Base-by-base conservation (phyloP, 2,113 vertebrate genomes). In the Ammodytes dubius region DNA sequence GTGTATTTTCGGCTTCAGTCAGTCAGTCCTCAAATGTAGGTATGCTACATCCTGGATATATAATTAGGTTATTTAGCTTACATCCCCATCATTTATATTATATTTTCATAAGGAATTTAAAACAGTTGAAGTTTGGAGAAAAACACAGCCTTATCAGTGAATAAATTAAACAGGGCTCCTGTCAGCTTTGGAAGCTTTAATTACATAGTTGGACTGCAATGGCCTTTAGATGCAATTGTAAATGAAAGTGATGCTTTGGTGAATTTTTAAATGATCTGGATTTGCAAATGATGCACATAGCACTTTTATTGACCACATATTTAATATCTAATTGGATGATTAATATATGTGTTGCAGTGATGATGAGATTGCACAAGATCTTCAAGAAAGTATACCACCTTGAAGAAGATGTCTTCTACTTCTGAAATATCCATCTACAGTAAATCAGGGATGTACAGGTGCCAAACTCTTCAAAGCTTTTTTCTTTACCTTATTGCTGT, bases 401-500 rank as follows among this genome's bases (percentile, higher is more conserved):
- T 10, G 6, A 3, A 46, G 39, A 77, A 45, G 35, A 52, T 64
- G 4, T 53, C 5, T 10, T 78, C 19, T 63, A 17, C 47, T 57
- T 60, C 39, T 46, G 12, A 49, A 60, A 77, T 56, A 78, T 68
- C 37, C 14, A 70, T 56, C 46, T 40, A 46, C 45, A 70, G 73
- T 79, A 79, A 15, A 86, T 81, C 19, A 75, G 37, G 50, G 74
- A 84, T 79, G 78, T 83, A 74, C 52, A 59, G 8, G 82, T 61
- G 57, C 69, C 19, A 50, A 13, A 45, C 56, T 47, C 49, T 70
- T 7, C 42, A 35, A 6, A 64, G 9, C 45, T 47, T 2, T 10
- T 27, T 40, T 65, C 27, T 75, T 3, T 46, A 42, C 14, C 35
- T 3, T 57, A 4, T 3, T 11, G 4, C n/a, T 40, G 12, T 67